Base-by-base conservation (phyloP, 2,113 vertebrate species). In the Carassius gibelio region DNA sequence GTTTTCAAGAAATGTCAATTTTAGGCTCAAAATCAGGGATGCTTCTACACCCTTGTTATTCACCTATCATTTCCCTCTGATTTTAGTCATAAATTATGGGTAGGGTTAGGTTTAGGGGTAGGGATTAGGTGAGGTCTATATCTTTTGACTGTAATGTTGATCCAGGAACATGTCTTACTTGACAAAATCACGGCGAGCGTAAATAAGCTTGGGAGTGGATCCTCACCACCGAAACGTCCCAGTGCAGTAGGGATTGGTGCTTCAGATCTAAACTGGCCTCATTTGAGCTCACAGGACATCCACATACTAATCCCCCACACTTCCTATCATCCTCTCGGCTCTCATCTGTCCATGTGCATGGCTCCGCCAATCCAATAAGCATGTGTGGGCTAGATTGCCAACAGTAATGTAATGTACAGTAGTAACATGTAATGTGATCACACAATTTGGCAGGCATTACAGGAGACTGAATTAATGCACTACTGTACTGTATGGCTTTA, bases 271-370 rank as follows among this genome's bases (percentile, higher is more conserved):
- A 50, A 81, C 38, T 81, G 61, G 79, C 61, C 61, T 81, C 48
- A 81, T 81, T 81, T 50, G 61, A 66, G 79, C 78, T 81, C 61
- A 66, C 59, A 81, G 61, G 79, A 81, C 79, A 81, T 81, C 79
- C 42, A 61, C 61, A 81, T 62, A 81, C 79, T 81, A 81, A 81
- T 81, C 79, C 23, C 42, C 59, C 79, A 66, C 79, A 68, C 77
- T 30, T 42, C 77, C 23, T 15, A 81, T 81, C 62, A 81, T 68
- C 79, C 79, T 81, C 42, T 23, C 45, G 14, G 61, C 79, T 81
- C 68, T 68, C 79, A 81, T 81, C 38, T 68, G 42, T 50, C 79
- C 23, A 81, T 81, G 61, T 11, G 79, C 23, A 81, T 0, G 7
- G 79, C 62, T 68, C 79, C n/a, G 4, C 8, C 61, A 81, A 81